These are phyloP conservation scores for Lutjanus argentimaculatus DNA, from an alignment of 2,797 vertebrate genomes.

Conservation along the genomic window DNA sequence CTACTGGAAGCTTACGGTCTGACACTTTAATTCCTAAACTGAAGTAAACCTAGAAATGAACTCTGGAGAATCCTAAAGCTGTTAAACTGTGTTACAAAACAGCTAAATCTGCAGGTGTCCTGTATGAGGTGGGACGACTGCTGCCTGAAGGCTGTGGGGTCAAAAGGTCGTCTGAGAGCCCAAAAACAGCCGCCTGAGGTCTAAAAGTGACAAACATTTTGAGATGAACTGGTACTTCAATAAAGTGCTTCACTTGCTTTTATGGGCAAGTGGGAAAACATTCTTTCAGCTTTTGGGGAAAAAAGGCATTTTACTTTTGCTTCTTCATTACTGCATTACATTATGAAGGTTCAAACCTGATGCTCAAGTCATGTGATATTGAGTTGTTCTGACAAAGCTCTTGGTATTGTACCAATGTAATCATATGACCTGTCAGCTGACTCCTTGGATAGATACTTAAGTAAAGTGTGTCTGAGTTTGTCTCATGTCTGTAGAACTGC, in stretches of 20 bases:
- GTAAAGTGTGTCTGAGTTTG: too few relatives aligned
- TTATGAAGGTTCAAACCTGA: too few relatives aligned
- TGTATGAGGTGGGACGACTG: not conserved
- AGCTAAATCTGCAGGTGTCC: not conserved
- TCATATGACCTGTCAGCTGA: too few relatives aligned
- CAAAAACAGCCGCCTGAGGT: not conserved
- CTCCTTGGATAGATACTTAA: too few relatives aligned
- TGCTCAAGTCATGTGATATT: too few relatives aligned
- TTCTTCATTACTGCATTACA: too few relatives aligned
- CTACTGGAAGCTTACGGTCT: conserved; percentile 11
- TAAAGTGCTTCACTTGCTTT: not conserved
- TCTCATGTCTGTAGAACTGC: too few relatives aligned
- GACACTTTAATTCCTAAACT: conserved; percentile 26
- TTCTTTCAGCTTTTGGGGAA: not conserved
- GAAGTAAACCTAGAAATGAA: conserved; percentile 18
- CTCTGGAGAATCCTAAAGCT: conserved; percentile 19
- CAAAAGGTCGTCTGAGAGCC: not conserved
- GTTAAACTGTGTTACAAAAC: conserved; percentile 3
- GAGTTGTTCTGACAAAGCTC: too few relatives aligned
- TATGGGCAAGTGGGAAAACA: not conserved
- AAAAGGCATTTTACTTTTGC: too few relatives aligned
- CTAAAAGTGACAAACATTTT: not conserved
- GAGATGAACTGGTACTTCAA: not conserved
- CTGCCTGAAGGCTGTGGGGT: not conserved
- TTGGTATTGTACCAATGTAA: too few relatives aligned